Percentiles rank a stretch among this genome's conserved stretches.
Evolutionary conservation across 2,888 invertebrate genomes (phyloP).

Genomic region (Agrochola macilenta): DNA sequence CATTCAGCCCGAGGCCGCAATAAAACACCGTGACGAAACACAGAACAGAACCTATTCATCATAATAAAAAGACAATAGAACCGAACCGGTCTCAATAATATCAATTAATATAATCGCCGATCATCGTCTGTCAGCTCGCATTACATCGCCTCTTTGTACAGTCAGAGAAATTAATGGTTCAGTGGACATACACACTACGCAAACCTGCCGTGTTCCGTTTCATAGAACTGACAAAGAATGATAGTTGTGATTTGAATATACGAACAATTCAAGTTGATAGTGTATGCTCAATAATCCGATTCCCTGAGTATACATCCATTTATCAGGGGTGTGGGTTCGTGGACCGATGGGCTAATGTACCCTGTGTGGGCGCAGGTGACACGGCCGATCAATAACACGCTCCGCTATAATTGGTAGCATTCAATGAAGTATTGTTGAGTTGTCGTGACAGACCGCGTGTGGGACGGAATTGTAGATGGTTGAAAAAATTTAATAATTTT

Average conservation of each 20-base stretch:
- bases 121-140: conserved; percentile 40
- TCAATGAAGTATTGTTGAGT: conserved; percentile 71
- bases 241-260: background rate
- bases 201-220: background rate
- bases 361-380: conserved; percentile 74
- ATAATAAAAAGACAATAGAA: conserved; percentile 53
- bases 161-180: background rate
- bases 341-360: conserved; percentile 69
- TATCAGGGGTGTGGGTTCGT: conserved; percentile 72
- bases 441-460: conserved; percentile 58
- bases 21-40: conserved; percentile 18
- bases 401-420: conserved; percentile 73
- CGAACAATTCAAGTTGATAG: background rate
- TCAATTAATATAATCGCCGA: conserved; percentile 54
- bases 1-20: background rate
- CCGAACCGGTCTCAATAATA: conserved; percentile 35
- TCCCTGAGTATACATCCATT: conserved; percentile 26
- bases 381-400: conserved; percentile 76
- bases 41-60: conserved; percentile 28
- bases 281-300: background rate
- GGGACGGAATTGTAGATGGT: conserved; percentile 53
- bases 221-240: background rate
- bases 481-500: conserved; percentile 13
- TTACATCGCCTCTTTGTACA: conserved; percentile 21
- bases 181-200: background rate